Evolutionary conservation across 1,140 invertebrate genomes (phyloP), one percentile per base, ranked within the genome.

Genomic region (Caerostris extrusa): DNA sequence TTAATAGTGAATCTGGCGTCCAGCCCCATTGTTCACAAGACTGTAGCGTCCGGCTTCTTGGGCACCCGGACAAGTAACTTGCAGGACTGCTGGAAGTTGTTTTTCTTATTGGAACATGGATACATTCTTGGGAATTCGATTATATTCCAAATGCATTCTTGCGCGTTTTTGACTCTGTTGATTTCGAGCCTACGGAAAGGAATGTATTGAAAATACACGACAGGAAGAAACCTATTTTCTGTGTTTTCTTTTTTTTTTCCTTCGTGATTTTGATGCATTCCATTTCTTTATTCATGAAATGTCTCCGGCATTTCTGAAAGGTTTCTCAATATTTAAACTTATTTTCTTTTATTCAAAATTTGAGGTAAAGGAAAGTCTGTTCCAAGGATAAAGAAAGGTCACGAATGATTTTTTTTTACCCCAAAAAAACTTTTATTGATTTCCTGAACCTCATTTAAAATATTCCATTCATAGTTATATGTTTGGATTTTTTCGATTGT

Each of bases 1-100:
- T 88, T 64, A 88, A 88, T 88, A 88, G 86, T 88, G 86, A 64
- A 88, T 88, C 86, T 88, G 50, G 58, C 61, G 58, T 88, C 86
- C 86, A 64, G 53, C 14, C 50, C 61, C 34, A 61, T 88, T 88
- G 58, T 61, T 64, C 61, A 53, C 12, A 55, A 57, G 58, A n/a
- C 86, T 64, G 86, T n/a, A 57, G 50, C 56, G 57, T 88, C 58
- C 61, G 86, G 86, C 86, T 88, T 8, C 60, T 88, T 60, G 60
- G 14, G 14, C 56, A 57, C 17, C 56, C 83, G 83, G 10, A 85
- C 83, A 85, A 85, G 55, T 64, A 64, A 64, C 53, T 34, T 88
- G 17, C 60, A 10, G 58, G 14, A 53, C 86, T 61, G 34, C 34
- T 34, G 50, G 64, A 64, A 53, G 58, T 88, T 64, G 50, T 64